Percentiles rank a stretch among this genome's conserved stretches.
Evolutionary conservation across 2,113 vertebrate genomes (phyloP).

Genomic region (Lampris megalopsis): DNA sequence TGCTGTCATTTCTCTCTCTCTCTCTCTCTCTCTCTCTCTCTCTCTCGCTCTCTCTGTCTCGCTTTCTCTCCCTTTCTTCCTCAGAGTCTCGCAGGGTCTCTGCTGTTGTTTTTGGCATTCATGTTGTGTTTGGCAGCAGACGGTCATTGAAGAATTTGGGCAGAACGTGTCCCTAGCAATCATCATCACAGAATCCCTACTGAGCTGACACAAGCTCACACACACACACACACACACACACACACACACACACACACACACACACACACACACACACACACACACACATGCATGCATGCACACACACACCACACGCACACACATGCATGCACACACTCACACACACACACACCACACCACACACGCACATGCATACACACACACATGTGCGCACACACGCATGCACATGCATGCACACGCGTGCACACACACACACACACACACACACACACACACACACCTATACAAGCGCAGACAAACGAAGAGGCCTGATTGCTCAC

Average conservation of each 20-base stretch:
- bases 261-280: background rate
- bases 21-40: background rate
- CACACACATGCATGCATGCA: conserved; percentile 3
- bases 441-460: conserved; percentile 7
- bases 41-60: too few species aligned
- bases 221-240: conserved; percentile 11
- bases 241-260: conserved; percentile 3
- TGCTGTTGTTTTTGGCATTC: conserved; percentile 72
- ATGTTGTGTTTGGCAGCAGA: conserved; percentile 55
- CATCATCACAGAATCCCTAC: conserved; percentile 69
- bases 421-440: conserved; percentile 11
- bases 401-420: conserved; percentile 6
- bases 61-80: background rate
- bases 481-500: conserved; percentile 60
- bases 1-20: conserved; percentile 51
- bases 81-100: conserved; percentile 31
- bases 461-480: background rate
- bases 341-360: background rate
- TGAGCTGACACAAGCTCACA: conserved; percentile 29
- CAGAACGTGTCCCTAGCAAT: conserved; percentile 72
- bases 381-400: conserved; percentile 8
- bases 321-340: background rate
- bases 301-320: background rate
- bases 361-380: background rate
- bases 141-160: conserved; percentile 71